Evolutionary conservation across 2,888 invertebrate genomes (phyloP), one percentile per base, ranked within the genome.

Genomic region (Formica aserva): DNA sequence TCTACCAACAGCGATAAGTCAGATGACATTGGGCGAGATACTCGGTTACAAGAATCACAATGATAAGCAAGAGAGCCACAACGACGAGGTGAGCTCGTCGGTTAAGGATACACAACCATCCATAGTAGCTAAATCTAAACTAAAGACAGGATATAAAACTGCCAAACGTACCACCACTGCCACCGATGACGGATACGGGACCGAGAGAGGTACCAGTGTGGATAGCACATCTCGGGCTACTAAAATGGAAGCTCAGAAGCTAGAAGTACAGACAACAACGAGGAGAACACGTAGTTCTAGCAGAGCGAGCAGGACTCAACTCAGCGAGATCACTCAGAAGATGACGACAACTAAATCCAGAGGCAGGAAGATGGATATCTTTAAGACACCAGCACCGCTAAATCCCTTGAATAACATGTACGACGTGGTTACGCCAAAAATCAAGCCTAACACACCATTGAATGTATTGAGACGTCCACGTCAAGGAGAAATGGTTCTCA

Each of bases 401-500:
- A 90, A 90, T 29, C 8, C 52, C 18, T 13, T 55, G 0, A 77
- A 52, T 0, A 87, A 81, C 22, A 83, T 84, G 8, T 92, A 91
- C 65, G 85, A 84, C 1, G 84, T 91, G 0, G 91, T 95, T 13
- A 94, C 94, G 1, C 95, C 95, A 35, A 95, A 96, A 96, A 95
- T 97, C 87, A 95, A 96, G 32, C 96, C 96, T 0, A 96, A 97
- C 82, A 96, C 96, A 0, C 96, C 97, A 0, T 94, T 97, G 91
- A 96, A 96, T 35, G 94, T 97, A 60, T 94, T 97, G 29, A 95
- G 97, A 38, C 95, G 96, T 88, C 96, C 97, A 45, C 95, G 96
- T 2, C 95, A 95, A 86, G 97, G 97, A 0, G 97, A 97, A 95
- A 96, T 96, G 95, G 97, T 96, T 11, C 95, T 97, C 3, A 97